Percentiles rank a stretch among this genome's conserved stretches.
phyloP scores from a whole-genome alignment of 2,888 invertebrate species.

The Blera fallax region DNA sequence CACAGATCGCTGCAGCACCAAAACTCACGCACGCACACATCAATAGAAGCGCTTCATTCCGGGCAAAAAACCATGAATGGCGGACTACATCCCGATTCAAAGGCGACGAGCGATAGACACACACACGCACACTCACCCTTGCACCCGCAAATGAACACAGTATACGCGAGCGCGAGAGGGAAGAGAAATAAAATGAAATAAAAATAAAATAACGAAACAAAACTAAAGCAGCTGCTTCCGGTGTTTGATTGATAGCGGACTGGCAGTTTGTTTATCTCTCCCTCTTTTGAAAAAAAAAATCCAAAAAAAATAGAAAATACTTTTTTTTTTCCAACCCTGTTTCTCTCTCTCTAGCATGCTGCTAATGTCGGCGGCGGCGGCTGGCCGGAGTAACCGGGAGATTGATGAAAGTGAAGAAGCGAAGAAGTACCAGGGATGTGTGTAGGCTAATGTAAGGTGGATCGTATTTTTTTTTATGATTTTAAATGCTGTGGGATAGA shows the following conservation, averaged over 20 bases:
- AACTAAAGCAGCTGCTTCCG: conserved; percentile 82
- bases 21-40: conserved; percentile 13
- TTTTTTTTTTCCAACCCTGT: conserved; percentile 72
- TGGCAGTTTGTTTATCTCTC: conserved; percentile 81
- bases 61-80: conserved; percentile 63
- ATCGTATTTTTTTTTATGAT: background rate
- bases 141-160: conserved; percentile 6
- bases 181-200: conserved; percentile 74
- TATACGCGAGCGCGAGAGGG: conserved; percentile 22
- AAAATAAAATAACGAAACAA: conserved; percentile 76
- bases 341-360: conserved; percentile 58
- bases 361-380: conserved; percentile 58
- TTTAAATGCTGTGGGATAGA: conserved; percentile 20
- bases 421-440: conserved; percentile 54
- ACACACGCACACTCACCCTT: conserved; percentile 18
- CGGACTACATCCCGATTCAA: conserved; percentile 52
- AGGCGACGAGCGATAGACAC: conserved; percentile 39
- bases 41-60: background rate
- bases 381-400: conserved; percentile 53
- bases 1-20: conserved; percentile 12
- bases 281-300: conserved; percentile 60
- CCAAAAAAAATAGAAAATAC: conserved; percentile 9
- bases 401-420: conserved; percentile 66
- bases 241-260: conserved; percentile 82
- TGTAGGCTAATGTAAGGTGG: conserved; percentile 55